These are phyloP conservation scores for Pasiphila rectangulata DNA, from an alignment of 2,888 invertebrate species.

Conservation along the genomic window DNA sequence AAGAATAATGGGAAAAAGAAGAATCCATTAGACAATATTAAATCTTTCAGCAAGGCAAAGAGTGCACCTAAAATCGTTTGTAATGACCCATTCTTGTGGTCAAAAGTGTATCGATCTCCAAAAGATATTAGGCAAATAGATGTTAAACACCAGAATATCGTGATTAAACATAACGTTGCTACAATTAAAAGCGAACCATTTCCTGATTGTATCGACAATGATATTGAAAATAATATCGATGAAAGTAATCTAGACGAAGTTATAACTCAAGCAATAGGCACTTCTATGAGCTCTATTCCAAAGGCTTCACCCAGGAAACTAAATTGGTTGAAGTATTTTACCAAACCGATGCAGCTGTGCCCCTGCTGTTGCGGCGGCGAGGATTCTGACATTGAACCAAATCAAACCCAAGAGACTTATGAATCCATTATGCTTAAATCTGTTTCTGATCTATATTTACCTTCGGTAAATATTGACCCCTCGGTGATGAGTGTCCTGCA, in stretches of 20 bases:
- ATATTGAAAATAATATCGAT: constrained; percentile 9
- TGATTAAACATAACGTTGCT: constrained; percentile 17
- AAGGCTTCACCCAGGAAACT: constrained; percentile 24
- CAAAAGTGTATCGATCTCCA: constrained; percentile 54
- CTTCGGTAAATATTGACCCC: constrained; percentile 48
- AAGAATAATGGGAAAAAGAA: constrained; percentile 18
- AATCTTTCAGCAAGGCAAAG: neutral
- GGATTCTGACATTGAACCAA: constrained; percentile 37
- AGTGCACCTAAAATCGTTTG: constrained; percentile 17
- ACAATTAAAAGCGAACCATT: constrained; percentile 6
- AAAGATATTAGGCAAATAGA: constrained; percentile 31
- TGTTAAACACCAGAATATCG: constrained; percentile 24
- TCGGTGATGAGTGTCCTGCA: constrained; percentile 60
- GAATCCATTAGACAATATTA: constrained; percentile 19
- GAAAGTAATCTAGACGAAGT: constrained; percentile 21
- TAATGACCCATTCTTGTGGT: constrained; percentile 46
- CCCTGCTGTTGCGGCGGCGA: constrained; percentile 61
- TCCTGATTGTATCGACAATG: constrained; percentile 7
- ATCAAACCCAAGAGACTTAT: constrained; percentile 48
- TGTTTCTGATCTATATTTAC: constrained; percentile 35
- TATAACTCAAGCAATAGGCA: constrained; percentile 37
- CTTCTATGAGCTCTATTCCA: constrained; percentile 40
- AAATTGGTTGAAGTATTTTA: constrained; percentile 36
- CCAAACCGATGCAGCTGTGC: constrained; percentile 49
- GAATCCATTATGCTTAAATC: constrained; percentile 54